Conservation (phyloP, 2,888 invertebrate species). For the Andricus quercusramuli region DNA sequence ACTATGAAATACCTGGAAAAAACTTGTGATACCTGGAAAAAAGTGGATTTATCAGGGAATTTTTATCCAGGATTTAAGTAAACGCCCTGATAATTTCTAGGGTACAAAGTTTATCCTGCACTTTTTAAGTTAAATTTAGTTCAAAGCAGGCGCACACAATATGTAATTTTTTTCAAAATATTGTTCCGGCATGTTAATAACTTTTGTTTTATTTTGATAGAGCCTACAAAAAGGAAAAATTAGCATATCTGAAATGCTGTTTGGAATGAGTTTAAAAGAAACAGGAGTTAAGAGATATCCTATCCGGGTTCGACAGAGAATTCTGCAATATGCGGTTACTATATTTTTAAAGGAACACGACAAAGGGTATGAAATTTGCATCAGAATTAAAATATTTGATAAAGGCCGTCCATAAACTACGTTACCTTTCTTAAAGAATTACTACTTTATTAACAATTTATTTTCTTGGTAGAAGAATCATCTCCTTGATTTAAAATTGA, state of each 20-base stretch:
- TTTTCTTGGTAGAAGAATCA: no score
- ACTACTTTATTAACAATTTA: no score
- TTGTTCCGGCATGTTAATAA: not conserved
- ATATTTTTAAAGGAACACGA: conserved; percentile 91
- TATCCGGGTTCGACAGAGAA: conserved; percentile 89
- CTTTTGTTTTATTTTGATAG: conserved; percentile 75
- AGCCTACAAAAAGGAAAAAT: conserved; percentile 91
- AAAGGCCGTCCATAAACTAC: not conserved
- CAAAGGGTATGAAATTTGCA: conserved; percentile 81
- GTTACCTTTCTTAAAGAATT: no score
- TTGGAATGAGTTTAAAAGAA: conserved; percentile 94
- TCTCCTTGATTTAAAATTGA: no score
- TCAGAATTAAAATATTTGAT: no score
- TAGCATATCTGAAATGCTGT: conserved; percentile 92
- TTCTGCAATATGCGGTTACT: conserved; percentile 94
- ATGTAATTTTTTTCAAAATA: not conserved
- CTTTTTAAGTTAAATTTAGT: no score
- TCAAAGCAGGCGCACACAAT: not conserved
- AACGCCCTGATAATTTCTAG: no score
- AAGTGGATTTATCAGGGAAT: no score
- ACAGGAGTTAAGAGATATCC: conserved; percentile 95
- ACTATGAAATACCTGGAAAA: no score
- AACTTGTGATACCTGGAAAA: no score
- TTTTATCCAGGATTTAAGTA: no score
- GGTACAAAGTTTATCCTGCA: no score